Base-by-base conservation (phyloP, 1,140 invertebrate species). In the Drosophila nebulosa region DNA sequence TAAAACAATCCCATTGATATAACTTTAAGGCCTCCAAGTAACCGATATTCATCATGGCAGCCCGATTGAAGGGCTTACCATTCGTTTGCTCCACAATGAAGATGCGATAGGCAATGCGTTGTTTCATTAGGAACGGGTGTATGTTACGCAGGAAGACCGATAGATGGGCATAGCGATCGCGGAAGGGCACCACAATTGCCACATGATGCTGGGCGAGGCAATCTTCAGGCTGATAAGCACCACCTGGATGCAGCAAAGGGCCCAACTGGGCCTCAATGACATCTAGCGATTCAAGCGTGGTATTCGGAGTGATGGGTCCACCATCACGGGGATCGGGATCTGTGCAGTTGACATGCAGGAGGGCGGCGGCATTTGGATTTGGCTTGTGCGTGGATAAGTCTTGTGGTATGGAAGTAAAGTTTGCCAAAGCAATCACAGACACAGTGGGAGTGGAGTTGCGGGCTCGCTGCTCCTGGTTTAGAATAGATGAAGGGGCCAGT, bases 21-120 rank as follows among this genome's bases (percentile, higher is more conserved):
- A 95, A 92, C 89, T 96, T 96, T 71, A 95, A 91, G 1, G 97
- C 96, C 92, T 99, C 98, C 36, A 94, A 93, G 92, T 96, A 99
- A 5, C 98, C 98, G n/a, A 99, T 95, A 92, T 99, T 99, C 95
- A 99, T 97, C 51, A 99, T 93, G 93, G 96, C 96, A 1, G 97
- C 98, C 60, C 97, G 94, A 92, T 99, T 99, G 91, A 99, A 99
- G 12, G 94, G 93, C 6, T 93, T 93, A 22, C 92, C 92, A 57
- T 95, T 95, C 92, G 92, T 95, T 92, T 99, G 98, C 92, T 99
- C 98, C n/a, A 99, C 93, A n/a, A 99, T 94, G 92, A 97, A 98
- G 79, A 99, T 97, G 71, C 95, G 95, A 92, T 99, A 99, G 86
- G 98, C 96, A 57, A 99, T 93, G 91, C 97, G 95, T 92, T 99